Percentiles rank a stretch among this genome's conserved stretches.
Evolutionary conservation across 1,140 invertebrate genomes (phyloP).

Genomic region (Atta texana): DNA sequence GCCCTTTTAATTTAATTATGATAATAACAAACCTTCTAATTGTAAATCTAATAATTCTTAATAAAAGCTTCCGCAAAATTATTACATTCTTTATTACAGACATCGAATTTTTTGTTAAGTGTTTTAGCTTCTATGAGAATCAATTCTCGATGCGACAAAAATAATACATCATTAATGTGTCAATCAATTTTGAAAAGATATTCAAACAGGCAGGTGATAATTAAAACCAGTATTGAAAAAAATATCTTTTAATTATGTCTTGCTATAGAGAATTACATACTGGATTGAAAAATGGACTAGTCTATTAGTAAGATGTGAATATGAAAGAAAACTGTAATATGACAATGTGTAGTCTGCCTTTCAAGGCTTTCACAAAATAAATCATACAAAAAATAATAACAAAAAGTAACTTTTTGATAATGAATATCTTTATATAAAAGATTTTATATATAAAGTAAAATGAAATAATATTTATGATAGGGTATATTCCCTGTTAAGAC

Average conservation of each 20-base stretch:
- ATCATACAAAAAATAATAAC: no score
- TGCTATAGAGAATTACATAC: not conserved
- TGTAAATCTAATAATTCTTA: not conserved
- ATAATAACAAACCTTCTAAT: no score
- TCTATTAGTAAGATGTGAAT: not conserved
- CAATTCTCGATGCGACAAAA: not conserved
- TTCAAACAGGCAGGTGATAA: not conserved
- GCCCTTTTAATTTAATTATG: no score
- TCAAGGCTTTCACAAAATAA: no score
- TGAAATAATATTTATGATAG: no score
- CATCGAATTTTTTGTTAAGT: not conserved
- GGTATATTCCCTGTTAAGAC: no score
- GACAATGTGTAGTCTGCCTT: no score
- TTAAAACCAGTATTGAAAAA: not conserved
- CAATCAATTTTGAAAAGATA: not conserved
- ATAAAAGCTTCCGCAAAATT: not conserved
- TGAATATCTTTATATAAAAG: no score
- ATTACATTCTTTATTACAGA: not conserved
- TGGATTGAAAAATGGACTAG: not conserved
- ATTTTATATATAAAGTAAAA: no score
- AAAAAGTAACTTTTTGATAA: no score
- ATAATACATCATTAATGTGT: not conserved
- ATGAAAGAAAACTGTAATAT: no score
- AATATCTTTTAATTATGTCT: not conserved
- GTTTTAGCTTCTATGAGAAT: not conserved